Conservation (phyloP, 2,888 invertebrate genomes). For the Ochlodes sylvanus region DNA sequence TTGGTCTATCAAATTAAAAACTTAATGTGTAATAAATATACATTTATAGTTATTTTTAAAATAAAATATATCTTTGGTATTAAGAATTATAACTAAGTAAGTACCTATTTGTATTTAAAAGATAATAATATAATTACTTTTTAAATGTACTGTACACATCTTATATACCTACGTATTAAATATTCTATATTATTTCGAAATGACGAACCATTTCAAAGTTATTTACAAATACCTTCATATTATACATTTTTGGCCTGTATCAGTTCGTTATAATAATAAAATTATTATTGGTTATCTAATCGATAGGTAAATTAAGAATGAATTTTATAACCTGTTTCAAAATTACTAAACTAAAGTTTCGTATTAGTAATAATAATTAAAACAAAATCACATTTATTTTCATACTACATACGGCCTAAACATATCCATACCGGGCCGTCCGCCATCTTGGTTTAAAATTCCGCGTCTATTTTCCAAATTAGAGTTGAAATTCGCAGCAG, state of each 20-base stretch:
- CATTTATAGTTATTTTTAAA: background rate
- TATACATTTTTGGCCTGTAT: constrained; percentile 54
- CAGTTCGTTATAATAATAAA: constrained; percentile 45
- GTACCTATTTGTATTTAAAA: background rate
- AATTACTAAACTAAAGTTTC: background rate
- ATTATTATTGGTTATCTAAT: background rate
- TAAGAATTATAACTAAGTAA: background rate
- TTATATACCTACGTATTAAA: too few species aligned
- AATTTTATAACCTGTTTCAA: background rate
- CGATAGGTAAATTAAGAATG: background rate
- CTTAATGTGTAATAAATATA: background rate
- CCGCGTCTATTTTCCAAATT: constrained; percentile 81
- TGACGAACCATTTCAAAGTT: background rate
- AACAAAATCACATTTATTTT: constrained; percentile 55
- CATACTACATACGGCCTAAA: constrained; percentile 84
- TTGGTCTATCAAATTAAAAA: background rate
- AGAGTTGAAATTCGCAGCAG: constrained; percentile 80
- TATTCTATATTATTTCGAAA: constrained; percentile 7
- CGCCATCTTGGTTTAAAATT: constrained; percentile 77
- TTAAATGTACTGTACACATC: constrained; percentile 21
- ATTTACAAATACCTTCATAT: constrained; percentile 10
- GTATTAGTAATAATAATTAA: background rate
- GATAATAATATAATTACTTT: constrained; percentile 11
- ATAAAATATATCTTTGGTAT: constrained; percentile 4
- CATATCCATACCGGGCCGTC: constrained; percentile 73